Percentiles rank a stretch among this genome's conserved stretches.
Conservation (phyloP, 2,888 invertebrate species). For the Heliconius hortense region DNA sequence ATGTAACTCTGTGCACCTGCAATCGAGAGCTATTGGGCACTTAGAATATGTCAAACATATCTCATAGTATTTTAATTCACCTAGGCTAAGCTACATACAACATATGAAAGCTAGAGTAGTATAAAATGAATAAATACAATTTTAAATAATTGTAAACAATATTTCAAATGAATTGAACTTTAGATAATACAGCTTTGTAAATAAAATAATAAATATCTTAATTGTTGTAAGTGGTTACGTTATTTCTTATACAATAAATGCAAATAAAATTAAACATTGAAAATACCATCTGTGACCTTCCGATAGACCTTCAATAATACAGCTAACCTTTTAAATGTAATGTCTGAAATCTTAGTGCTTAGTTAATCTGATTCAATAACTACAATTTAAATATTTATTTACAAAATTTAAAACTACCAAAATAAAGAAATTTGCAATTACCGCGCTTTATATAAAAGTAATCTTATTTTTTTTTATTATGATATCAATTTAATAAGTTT, state of each 20-base stretch:
- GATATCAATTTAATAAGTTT: too few relatives aligned
- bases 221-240: constrained; percentile 8
- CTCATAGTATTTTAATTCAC: too few relatives aligned
- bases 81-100: too few relatives aligned
- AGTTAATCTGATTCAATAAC: background rate
- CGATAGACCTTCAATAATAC: constrained; percentile 27
- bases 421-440: background rate
- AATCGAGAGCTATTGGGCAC: too few relatives aligned
- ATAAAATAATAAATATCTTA: constrained; percentile 3
- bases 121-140: too few relatives aligned
- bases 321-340: constrained; percentile 4
- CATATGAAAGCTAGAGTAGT: too few relatives aligned
- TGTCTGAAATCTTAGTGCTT: background rate
- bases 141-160: too few relatives aligned
- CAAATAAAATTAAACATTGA: constrained; percentile 17
- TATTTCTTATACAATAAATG: constrained; percentile 2
- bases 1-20: too few relatives aligned
- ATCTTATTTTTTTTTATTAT: background rate
- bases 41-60: too few relatives aligned
- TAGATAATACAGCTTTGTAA: background rate
- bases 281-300: constrained; percentile 52
- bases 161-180: too few relatives aligned
- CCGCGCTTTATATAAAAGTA: background rate
- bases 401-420: too few relatives aligned
- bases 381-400: too few relatives aligned